phyloP scores from a whole-genome alignment of 2,113 vertebrate genomes.

The Neolamprologus caudopunctatus region DNA sequence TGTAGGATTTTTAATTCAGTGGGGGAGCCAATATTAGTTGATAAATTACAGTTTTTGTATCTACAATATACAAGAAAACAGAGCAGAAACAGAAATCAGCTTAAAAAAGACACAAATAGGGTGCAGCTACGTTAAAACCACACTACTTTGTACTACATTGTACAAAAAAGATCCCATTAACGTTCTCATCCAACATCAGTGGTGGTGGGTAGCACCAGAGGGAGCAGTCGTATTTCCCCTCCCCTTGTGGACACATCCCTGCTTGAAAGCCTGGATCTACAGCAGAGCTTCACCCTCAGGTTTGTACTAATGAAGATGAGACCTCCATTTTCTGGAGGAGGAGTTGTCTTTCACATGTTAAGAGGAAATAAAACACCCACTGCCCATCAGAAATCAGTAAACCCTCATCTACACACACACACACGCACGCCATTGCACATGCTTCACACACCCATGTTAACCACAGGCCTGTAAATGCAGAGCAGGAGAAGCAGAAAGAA shows the following conservation, averaged over 20 bases:
- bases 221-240: not conserved
- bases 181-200: not conserved
- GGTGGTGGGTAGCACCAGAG: not conserved
- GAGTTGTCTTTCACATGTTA: not conserved
- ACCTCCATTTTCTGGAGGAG: slow-evolving; percentile 6
- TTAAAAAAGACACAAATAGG: not conserved
- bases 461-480: slow-evolving; percentile 11
- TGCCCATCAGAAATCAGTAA: slow-evolving; percentile 33
- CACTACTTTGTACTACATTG: not conserved
- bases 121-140: not conserved
- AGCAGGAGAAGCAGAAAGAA: not conserved
- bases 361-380: slow-evolving; percentile 29
- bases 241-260: not conserved
- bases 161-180: not conserved
- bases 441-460: not conserved
- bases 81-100: not conserved
- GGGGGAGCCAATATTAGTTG: not conserved
- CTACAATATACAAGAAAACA: not conserved
- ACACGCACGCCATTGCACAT: not conserved
- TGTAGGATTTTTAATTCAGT: not conserved
- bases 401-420: not conserved
- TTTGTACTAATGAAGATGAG: slow-evolving; percentile 9
- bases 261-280: not conserved
- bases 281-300: not conserved
- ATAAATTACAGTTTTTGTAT: not conserved